Percentiles rank a stretch among this genome's conserved stretches.
Evolutionary conservation across 2,113 vertebrate species (phyloP).

Genomic region (Triplophysa rosa): DNA sequence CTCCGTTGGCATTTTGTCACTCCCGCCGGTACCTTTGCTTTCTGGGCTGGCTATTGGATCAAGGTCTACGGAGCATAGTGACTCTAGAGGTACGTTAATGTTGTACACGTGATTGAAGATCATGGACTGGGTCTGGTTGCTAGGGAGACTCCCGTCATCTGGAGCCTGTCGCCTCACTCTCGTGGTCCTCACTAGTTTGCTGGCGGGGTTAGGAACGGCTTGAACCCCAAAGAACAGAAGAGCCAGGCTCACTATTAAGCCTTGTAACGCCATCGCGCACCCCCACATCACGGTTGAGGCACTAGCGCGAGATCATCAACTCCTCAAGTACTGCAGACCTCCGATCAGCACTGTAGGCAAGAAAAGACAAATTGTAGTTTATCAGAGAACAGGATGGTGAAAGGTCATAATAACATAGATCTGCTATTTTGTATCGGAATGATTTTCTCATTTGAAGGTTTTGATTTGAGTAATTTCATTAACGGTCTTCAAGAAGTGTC

Average conservation of each 20-base stretch:
- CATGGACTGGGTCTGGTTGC: constrained; percentile 85
- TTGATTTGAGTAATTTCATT: neutral
- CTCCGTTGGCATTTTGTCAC: constrained; percentile 73
- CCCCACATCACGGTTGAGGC: constrained; percentile 50
- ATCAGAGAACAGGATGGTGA: neutral
- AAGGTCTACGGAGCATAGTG: constrained; percentile 84
- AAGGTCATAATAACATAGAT: neutral
- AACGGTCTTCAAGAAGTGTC: constrained; percentile 20
- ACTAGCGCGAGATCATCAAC: constrained; percentile 59
- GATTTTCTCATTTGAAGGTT: neutral
- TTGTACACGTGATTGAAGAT: constrained; percentile 96
- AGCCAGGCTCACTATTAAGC: constrained; percentile 62
- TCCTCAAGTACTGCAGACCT: neutral
- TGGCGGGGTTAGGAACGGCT: constrained; percentile 63
- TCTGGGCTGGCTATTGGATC: constrained; percentile 73
- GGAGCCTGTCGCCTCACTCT: constrained; percentile 71
- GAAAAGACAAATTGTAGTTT: neutral
- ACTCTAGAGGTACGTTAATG: constrained; percentile 90
- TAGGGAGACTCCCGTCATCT: constrained; percentile 62
- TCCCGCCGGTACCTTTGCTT: constrained; percentile 70
- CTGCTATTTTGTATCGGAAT: neutral
- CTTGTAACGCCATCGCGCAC: constrained; percentile 50
- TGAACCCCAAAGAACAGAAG: constrained; percentile 52
- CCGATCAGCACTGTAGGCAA: constrained; percentile 21
- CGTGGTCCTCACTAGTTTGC: constrained; percentile 69